A percentile compares a stretch with the other conserved stretches of the same genome.
These are phyloP conservation scores for Sinonovacula constricta DNA, from an alignment of 1,140 invertebrate species.

Conservation along the genomic window DNA sequence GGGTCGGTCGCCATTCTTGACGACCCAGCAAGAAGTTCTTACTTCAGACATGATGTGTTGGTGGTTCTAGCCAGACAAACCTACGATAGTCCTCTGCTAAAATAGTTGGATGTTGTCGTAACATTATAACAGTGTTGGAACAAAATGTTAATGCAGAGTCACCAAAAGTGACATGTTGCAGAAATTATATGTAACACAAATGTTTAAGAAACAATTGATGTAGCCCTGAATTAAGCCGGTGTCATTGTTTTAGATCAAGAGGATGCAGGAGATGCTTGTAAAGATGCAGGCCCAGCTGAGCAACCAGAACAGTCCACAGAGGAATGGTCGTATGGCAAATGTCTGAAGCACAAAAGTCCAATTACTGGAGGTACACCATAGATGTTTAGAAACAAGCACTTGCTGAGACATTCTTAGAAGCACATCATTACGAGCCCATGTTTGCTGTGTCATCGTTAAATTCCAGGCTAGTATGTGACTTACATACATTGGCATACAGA, in stretches of 20 bases:
- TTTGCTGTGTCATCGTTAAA: no score
- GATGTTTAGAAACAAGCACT: no score
- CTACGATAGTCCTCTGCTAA: neutral
- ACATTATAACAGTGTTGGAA: neutral
- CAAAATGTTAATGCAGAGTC: neutral
- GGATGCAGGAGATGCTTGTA: slow-evolving; percentile 92
- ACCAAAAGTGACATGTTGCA: neutral
- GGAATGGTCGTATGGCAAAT: slow-evolving; percentile 21
- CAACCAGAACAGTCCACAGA: slow-evolving; percentile 27
- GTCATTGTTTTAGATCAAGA: slow-evolving; percentile 57
- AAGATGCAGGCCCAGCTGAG: slow-evolving; percentile 95
- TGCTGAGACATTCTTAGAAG: no score
- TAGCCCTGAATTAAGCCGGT: neutral
- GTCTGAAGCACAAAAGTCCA: no score
- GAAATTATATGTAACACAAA: neutral
- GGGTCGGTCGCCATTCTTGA: no score
- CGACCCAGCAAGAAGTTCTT: no score
- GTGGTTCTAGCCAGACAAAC: neutral
- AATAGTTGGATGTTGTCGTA: no score
- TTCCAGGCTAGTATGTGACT: no score
- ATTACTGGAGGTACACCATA: no score
- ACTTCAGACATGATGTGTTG: no score
- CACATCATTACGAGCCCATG: no score
- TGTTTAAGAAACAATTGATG: neutral
- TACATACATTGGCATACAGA: no score